Conservation (phyloP, 1,140 invertebrate species). For the Danaus melanippus region DNA sequence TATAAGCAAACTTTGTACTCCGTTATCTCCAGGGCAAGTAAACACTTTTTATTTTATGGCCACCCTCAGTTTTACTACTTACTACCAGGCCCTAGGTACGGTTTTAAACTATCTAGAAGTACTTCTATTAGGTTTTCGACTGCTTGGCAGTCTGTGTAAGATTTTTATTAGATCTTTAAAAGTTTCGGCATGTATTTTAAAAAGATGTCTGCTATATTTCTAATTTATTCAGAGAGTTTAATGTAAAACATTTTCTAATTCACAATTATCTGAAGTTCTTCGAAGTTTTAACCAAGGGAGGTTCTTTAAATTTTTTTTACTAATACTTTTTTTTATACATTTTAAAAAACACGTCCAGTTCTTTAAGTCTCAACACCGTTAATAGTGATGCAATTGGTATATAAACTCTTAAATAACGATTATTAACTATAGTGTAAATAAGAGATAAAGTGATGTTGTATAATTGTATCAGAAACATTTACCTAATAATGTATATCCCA, state of each 20-base stretch:
- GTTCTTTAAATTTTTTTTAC: too few relatives aligned
- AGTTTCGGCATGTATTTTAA: constrained; percentile 24
- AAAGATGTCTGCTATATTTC: constrained; percentile 16
- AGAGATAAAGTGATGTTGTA: too few relatives aligned
- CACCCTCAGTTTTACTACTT: constrained; percentile 42
- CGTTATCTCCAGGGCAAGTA: constrained; percentile 57
- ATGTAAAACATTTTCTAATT: constrained; percentile 9
- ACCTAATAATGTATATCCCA: too few relatives aligned
- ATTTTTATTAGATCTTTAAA: constrained; percentile 27
- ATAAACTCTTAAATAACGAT: too few relatives aligned
- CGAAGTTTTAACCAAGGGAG: neutral
- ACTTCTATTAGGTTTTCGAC: constrained; percentile 27
- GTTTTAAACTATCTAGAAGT: constrained; percentile 31
- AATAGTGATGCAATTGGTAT: too few relatives aligned
- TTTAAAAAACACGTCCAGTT: too few relatives aligned
- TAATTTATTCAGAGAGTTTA: constrained; percentile 21
- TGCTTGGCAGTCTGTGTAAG: constrained; percentile 22
- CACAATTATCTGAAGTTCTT: constrained; percentile 12
- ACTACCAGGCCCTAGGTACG: constrained; percentile 25
- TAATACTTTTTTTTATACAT: too few relatives aligned
- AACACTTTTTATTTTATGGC: constrained; percentile 67
- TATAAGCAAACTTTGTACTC: constrained; percentile 59
- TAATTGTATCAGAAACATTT: too few relatives aligned
- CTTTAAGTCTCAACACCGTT: too few relatives aligned
- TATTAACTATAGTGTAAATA: too few relatives aligned